Base-by-base conservation (phyloP, 2,113 vertebrate species). In the Podocnemis expansa region DNA sequence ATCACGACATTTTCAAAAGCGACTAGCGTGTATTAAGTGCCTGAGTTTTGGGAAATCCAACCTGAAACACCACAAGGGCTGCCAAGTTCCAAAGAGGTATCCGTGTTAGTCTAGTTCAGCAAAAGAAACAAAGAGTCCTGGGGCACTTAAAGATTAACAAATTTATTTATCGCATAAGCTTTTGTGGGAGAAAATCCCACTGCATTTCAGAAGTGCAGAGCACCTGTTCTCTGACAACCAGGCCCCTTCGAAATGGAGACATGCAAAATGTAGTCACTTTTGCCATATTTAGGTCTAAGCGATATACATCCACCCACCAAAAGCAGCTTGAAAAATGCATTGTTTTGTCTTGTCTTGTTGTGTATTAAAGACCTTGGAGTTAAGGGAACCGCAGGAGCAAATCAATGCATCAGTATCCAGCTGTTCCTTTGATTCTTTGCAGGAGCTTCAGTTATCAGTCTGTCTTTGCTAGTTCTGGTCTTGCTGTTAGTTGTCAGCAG, bases 391-490 rank as follows among this genome's bases (percentile, higher is more conserved):
- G 34, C 85, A 80, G 47, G 43, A 8, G 14, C 47, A 60, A 80
- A 88, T 60, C 21, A 87, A 4, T 27, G 29, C 1, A 41, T 22
- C 43, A 76, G 78, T 55, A 38, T 2, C 4, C 4, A 12, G 25
- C n/a, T 63, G 31, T 1, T 78, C 80, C 78, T 38, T 1, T 0
- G 14, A 5, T 10, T 4, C 31, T 45, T 73, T 25, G 43, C 83
- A 16, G 17, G 1, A 47, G 14, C 25, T 22, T 43, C 70, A 11
- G 38, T 34, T 16, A 6, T 5, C 2, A 34, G 31, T 0, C 0
- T 4, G 43, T 21, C 1, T 8, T 45, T 3, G 25, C 10, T 45
- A 45, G 24, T 43, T 43, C 22, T 45, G 25, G 73, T 43, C 25
- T 76, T 76, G 41, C 41, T 76, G 22, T 1, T 21, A 70, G 85